Conservation (phyloP, 2,797 vertebrate genomes). For the Loris lydekkerianus region DNA sequence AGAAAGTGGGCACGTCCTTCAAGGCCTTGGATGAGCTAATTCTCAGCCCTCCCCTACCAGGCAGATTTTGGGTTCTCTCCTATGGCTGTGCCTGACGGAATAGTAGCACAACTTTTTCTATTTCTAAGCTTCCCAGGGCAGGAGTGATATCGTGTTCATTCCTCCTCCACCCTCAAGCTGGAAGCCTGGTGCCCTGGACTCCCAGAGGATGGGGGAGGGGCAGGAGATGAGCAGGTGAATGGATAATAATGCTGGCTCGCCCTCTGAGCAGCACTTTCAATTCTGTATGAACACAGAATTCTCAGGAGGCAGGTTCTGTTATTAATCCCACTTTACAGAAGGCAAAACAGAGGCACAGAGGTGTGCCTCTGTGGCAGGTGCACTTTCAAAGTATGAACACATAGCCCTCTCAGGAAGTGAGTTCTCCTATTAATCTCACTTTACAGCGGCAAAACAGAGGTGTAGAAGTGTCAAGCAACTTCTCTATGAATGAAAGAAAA, state of each 20-base stretch:
- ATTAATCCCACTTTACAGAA: too few relatives aligned
- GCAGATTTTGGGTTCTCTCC: not conserved
- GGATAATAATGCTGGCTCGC: fast-evolving
- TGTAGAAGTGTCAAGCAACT: not conserved
- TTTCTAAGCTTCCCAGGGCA: not conserved
- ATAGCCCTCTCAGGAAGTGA: not conserved
- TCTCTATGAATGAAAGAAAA: not conserved
- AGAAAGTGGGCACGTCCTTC: not conserved
- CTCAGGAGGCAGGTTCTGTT: too few relatives aligned
- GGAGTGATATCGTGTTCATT: not conserved
- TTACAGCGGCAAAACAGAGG: not conserved
- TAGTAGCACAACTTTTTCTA: not conserved
- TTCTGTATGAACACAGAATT: too few relatives aligned
- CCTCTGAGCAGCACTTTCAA: too few relatives aligned
- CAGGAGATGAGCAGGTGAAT: not conserved
- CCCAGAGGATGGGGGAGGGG: not conserved
- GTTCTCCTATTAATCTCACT: too few relatives aligned
- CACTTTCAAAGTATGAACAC: not conserved
- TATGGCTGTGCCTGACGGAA: not conserved
- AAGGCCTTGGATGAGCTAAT: not conserved
- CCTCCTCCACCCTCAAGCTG: not conserved
- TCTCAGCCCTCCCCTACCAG: fast-evolving
- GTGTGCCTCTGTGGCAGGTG: fast-evolving
- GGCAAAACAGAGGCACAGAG: too few relatives aligned
- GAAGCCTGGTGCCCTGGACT: too few relatives aligned